Evolutionary conservation across 2,888 invertebrate genomes (phyloP).

Genomic region (Acanthosoma haemorrhoidale): DNA sequence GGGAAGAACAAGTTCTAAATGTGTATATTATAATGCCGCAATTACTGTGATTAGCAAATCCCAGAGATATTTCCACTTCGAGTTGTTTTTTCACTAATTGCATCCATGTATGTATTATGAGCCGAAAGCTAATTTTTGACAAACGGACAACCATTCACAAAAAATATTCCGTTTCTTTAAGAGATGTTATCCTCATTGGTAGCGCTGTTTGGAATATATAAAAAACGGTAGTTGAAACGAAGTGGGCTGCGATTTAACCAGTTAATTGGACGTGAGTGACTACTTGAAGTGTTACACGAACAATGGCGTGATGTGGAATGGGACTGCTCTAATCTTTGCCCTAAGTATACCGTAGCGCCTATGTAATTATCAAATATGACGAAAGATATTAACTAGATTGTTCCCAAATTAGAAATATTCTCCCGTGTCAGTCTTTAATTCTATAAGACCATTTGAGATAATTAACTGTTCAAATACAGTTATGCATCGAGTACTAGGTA

Average conservation of each 20-base stretch:
- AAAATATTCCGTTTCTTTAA: too few relatives aligned
- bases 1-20: too few relatives aligned
- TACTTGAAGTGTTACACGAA: background rate
- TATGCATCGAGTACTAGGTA: too few relatives aligned
- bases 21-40: too few relatives aligned
- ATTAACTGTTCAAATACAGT: too few relatives aligned
- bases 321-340: background rate
- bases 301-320: background rate
- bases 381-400: background rate
- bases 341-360: background rate
- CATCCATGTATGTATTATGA: background rate
- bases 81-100: background rate
- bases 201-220: background rate
- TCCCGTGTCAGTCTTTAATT: too few relatives aligned
- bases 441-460: too few relatives aligned
- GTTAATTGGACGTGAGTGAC: constrained; percentile 7
- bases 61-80: too few relatives aligned
- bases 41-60: too few relatives aligned
- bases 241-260: background rate
- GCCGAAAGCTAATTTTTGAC: background rate
- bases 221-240: background rate
- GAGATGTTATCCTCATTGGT: background rate
- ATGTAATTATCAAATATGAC: background rate
- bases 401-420: too few relatives aligned
- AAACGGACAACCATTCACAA: too few relatives aligned